A percentile compares a stretch with the other conserved stretches of the same genome.
Evolutionary conservation across 35 echinoderm and acorn worm genomes (phyloP).

Genomic region (Ophiothrix spiculata): DNA sequence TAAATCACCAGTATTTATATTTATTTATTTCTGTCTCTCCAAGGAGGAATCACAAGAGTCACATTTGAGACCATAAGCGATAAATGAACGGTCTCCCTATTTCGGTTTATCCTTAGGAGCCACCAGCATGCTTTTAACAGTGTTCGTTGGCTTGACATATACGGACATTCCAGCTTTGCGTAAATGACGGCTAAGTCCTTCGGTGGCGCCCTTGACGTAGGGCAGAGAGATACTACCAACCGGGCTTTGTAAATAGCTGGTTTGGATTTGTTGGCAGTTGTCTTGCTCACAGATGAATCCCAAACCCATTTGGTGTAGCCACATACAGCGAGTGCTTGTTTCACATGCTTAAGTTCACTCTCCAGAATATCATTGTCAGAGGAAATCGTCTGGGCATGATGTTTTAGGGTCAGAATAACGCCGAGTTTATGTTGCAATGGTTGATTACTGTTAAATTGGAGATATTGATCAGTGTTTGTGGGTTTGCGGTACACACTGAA

Average conservation of each 20-base stretch:
- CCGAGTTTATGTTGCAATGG: background rate
- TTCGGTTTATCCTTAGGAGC: constrained; percentile 1
- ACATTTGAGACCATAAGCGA: background rate
- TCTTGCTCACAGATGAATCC: background rate
- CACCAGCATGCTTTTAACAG: constrained; percentile 9
- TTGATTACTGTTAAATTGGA: background rate
- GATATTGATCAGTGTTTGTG: background rate
- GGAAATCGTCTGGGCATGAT: too few species aligned
- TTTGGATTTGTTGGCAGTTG: background rate
- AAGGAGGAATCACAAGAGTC: background rate
- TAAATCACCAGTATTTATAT: too few species aligned
- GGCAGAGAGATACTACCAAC: background rate
- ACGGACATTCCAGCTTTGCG: background rate
- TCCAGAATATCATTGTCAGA: too few species aligned
- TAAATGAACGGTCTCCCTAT: background rate
- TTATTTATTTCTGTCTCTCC: constrained; percentile 19
- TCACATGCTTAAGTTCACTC: background rate
- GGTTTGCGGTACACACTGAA: background rate
- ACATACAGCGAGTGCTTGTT: background rate
- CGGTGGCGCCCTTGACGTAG: background rate
- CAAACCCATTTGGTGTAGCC: background rate
- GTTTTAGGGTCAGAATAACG: background rate
- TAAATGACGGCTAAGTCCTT: background rate
- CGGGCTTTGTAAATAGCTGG: background rate
- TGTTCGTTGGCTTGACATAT: background rate